phyloP scores from a whole-genome alignment of 2,113 vertebrate species.

The Gallinago undulata region DNA sequence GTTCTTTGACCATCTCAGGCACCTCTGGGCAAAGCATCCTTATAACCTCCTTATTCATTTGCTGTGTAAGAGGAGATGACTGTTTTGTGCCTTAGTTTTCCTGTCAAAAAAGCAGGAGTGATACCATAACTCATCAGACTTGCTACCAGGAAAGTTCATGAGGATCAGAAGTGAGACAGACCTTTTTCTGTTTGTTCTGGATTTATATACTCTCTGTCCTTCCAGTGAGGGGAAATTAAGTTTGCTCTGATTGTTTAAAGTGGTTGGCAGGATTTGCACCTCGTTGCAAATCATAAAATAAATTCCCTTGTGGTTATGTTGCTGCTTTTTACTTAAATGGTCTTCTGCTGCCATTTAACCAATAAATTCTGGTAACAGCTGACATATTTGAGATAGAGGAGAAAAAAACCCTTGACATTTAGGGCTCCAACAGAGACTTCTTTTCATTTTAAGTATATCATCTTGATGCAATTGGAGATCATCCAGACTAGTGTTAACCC shows the following conservation, averaged over 20 bases:
- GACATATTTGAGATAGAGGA: constrained; percentile 16
- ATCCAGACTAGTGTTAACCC: background rate
- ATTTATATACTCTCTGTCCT: constrained; percentile 2
- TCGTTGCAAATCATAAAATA: constrained; percentile 29
- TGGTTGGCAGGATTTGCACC: constrained; percentile 50
- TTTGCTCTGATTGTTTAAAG: constrained; percentile 49
- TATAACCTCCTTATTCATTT: background rate
- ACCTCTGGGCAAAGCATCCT: background rate
- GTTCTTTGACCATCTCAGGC: background rate
- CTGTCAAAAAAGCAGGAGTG: background rate
- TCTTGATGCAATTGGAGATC: background rate
- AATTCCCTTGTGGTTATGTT: constrained; percentile 25
- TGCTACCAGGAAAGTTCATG: background rate
- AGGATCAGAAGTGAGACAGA: background rate
- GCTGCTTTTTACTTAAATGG: constrained; percentile 10
- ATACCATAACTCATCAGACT: background rate
- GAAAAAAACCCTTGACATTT: background rate
- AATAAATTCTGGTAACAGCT: constrained; percentile 39
- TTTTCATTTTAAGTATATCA: constrained; percentile 14
- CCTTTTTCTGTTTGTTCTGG: background rate
- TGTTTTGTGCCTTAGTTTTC: background rate
- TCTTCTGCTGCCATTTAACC: constrained; percentile 15
- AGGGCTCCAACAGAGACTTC: background rate
- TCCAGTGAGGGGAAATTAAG: constrained; percentile 11
- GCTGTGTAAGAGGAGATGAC: background rate